Conservation (phyloP, 2,888 invertebrate species). For the Drosophila suboccidentalis region DNA sequence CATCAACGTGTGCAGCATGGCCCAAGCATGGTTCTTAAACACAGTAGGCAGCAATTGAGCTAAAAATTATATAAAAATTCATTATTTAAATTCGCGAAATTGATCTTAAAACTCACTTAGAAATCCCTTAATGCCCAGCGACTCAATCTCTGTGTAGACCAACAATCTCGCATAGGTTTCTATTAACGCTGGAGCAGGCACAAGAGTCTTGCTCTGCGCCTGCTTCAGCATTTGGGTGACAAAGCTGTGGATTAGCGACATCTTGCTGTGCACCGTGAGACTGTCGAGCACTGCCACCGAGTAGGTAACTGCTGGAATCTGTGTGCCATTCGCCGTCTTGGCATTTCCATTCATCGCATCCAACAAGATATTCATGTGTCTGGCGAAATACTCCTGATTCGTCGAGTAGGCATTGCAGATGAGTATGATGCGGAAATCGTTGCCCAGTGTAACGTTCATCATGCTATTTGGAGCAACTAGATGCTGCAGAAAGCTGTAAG, state of each 20-base stretch:
- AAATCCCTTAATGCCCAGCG: slow-evolving; percentile 98
- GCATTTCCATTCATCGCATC: slow-evolving; percentile 93
- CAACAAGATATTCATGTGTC: slow-evolving; percentile 96
- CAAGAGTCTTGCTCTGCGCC: slow-evolving; percentile 93
- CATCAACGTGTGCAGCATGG: slow-evolving; percentile 96
- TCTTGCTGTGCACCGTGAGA: slow-evolving; percentile 97
- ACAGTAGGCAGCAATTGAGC: slow-evolving; percentile 95
- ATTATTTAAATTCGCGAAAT: not conserved
- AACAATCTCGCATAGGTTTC: slow-evolving; percentile 97
- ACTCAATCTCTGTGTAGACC: slow-evolving; percentile 98
- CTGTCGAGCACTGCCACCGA: slow-evolving; percentile 97
- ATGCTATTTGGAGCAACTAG: slow-evolving; percentile 91
- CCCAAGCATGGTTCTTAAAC: slow-evolving; percentile 97
- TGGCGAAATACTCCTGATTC: slow-evolving; percentile 94
- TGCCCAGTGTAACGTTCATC: slow-evolving; percentile 92
- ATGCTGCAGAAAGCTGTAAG: slow-evolving; percentile 92
- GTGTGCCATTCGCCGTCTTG: slow-evolving; percentile 87
- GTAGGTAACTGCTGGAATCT: slow-evolving; percentile 93
- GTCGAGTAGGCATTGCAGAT: slow-evolving; percentile 98
- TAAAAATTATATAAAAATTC: slow-evolving; percentile 71
- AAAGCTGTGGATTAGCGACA: slow-evolving; percentile 93
- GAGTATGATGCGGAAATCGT: slow-evolving; percentile 95
- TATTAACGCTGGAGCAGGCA: slow-evolving; percentile 95
- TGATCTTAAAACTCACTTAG: slow-evolving; percentile 88
- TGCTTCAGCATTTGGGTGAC: slow-evolving; percentile 96